Conservation (phyloP, 2,888 invertebrate genomes). For the Ramazzottius varieornatus region DNA sequence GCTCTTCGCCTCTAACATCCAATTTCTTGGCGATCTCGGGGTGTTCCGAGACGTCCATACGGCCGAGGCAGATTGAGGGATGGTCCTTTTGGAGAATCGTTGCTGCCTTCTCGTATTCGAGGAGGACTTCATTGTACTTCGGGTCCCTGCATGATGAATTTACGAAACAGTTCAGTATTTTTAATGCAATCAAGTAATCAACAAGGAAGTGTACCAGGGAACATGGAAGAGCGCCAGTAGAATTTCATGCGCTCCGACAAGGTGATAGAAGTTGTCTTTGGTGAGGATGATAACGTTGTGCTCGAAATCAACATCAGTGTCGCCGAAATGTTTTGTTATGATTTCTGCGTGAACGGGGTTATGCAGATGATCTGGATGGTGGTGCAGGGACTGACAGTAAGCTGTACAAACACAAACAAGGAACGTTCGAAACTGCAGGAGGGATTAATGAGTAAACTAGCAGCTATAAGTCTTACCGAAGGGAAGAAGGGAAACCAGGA, state of each 20-base stretch:
- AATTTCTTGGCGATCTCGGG: background rate
- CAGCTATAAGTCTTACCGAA: too few species aligned
- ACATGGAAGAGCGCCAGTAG: background rate
- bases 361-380: background rate
- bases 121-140: background rate
- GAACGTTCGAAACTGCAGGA: too few species aligned
- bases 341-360: background rate
- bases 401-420: background rate
- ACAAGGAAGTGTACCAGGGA: background rate
- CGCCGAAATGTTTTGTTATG: background rate
- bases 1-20: background rate
- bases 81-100: background rate
- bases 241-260: background rate
- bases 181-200: too few species aligned
- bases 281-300: background rate
- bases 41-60: background rate
- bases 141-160: background rate
- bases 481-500: too few species aligned
- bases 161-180: background rate
- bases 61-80: background rate
- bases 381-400: background rate
- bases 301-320: background rate
- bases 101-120: background rate
- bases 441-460: too few species aligned
- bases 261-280: background rate